Percentiles rank a stretch among this genome's conserved stretches.
Evolutionary conservation across 2,113 vertebrate genomes (phyloP).

Genomic region (Dasypus novemcinctus): DNA sequence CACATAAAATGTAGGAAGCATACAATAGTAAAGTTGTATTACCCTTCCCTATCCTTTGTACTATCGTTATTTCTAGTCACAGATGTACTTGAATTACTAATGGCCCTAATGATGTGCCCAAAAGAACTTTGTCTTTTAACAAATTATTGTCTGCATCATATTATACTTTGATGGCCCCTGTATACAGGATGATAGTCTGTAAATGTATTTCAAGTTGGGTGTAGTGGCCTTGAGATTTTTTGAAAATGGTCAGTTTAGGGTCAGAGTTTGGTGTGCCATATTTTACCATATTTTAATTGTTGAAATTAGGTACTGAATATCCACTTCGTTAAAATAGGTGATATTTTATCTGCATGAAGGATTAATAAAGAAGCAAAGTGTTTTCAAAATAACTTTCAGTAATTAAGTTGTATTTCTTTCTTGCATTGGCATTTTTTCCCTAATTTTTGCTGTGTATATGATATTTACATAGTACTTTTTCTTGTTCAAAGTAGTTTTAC

Average conservation of each 20-base stretch:
- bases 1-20: neutral
- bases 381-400: neutral
- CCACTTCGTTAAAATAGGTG: neutral
- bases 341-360: neutral
- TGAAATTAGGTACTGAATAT: neutral
- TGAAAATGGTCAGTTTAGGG: neutral
- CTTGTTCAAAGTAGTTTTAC: neutral
- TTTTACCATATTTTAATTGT: neutral
- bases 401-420: neutral
- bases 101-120: accelerated
- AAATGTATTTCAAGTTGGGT: neutral
- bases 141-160: neutral
- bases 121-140: neutral
- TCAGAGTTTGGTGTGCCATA: neutral
- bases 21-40: neutral
- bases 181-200: neutral
- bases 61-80: neutral
- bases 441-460: neutral
- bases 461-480: too few species aligned
- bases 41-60: neutral
- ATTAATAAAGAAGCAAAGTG: neutral
- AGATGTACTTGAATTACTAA: accelerated
- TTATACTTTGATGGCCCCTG: neutral
- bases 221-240: neutral
- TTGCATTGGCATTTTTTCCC: too few species aligned